A percentile compares a stretch with the other conserved stretches of the same genome.
These are phyloP conservation scores for Heterodera carotae DNA, from an alignment of 1,140 invertebrate genomes.

Conservation along the genomic window DNA sequence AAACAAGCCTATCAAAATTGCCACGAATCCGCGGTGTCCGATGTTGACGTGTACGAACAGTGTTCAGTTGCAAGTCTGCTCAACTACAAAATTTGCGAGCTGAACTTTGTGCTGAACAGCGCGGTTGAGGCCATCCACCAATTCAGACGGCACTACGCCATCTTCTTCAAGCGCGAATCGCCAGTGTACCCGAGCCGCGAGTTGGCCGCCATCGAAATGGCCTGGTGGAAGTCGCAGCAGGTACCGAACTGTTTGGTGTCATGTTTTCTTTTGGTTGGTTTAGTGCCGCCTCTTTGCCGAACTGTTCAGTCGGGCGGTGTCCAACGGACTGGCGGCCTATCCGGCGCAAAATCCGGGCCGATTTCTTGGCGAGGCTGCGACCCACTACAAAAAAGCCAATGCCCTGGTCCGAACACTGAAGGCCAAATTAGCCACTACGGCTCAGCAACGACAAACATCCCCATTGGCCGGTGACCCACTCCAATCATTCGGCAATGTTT, in stretches of 20 bases:
- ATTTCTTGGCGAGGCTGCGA: constrained; percentile 46
- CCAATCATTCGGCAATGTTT: constrained; percentile 28
- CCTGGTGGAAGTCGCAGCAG: constrained; percentile 50
- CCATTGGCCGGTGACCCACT: constrained; percentile 21
- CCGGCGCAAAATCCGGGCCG: constrained; percentile 53
- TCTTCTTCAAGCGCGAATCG: constrained; percentile 40
- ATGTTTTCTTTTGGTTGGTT: constrained; percentile 30
- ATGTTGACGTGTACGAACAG: constrained; percentile 44
- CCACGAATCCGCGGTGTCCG: constrained; percentile 38
- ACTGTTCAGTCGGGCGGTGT: constrained; percentile 41
- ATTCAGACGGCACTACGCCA: constrained; percentile 42
- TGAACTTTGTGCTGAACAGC: constrained; percentile 45
- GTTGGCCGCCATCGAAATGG: constrained; percentile 47
- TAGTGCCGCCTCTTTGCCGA: constrained; percentile 54
- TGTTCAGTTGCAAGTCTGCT: constrained; percentile 37
- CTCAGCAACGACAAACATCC: background rate
- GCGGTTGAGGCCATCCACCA: constrained; percentile 42
- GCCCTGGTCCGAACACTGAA: constrained; percentile 28
- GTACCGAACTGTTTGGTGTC: constrained; percentile 13
- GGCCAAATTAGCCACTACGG: constrained; percentile 11
- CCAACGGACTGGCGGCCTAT: constrained; percentile 50
- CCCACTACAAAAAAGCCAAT: constrained; percentile 38
- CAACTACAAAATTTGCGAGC: constrained; percentile 53
- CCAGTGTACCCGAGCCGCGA: constrained; percentile 41
- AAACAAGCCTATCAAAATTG: constrained; percentile 50